Percentiles rank a stretch among this genome's conserved stretches.
These are phyloP conservation scores for Hyposoter dolosus DNA, from an alignment of 2,888 invertebrate genomes.

Conservation along the genomic window DNA sequence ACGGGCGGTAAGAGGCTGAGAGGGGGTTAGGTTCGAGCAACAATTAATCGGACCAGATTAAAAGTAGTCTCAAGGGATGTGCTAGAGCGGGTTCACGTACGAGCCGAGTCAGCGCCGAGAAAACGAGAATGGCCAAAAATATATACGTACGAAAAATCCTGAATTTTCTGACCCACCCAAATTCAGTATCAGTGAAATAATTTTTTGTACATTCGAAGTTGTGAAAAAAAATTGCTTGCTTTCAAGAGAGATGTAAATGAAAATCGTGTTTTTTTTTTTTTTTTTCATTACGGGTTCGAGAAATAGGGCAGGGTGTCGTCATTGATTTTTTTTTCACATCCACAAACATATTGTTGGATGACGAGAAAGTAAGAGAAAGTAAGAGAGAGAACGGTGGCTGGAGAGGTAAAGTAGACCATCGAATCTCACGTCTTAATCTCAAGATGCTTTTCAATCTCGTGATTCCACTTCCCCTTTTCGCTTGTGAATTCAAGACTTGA, in stretches of 20 bases:
- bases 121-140: slow-evolving; percentile 27
- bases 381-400: not conserved
- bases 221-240: not conserved
- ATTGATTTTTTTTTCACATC: slow-evolving; percentile 62
- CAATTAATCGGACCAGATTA: slow-evolving; percentile 74
- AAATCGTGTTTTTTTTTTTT: slow-evolving; percentile 42
- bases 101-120: slow-evolving; percentile 39
- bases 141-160: not conserved
- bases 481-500: slow-evolving; percentile 29
- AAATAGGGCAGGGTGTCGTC: slow-evolving; percentile 67
- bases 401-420: slow-evolving; percentile 55
- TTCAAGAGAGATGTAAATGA: slow-evolving; percentile 5
- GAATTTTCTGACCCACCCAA: not conserved
- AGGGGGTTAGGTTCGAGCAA: slow-evolving; percentile 66
- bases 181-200: not conserved
- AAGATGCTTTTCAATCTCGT: slow-evolving; percentile 65
- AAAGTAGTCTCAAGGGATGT: slow-evolving; percentile 69
- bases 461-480: slow-evolving; percentile 28
- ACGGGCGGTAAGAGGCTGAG: slow-evolving; percentile 12
- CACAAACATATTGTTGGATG: slow-evolving; percentile 5
- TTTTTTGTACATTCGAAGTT: not conserved
- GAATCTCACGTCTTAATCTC: slow-evolving; percentile 76
- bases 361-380: slow-evolving; percentile 4
- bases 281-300: slow-evolving; percentile 37
- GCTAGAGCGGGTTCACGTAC: slow-evolving; percentile 45